Conservation (phyloP, 30 jellyfish, hydroid and myxozoan species). For the Morbakka virulenta region DNA sequence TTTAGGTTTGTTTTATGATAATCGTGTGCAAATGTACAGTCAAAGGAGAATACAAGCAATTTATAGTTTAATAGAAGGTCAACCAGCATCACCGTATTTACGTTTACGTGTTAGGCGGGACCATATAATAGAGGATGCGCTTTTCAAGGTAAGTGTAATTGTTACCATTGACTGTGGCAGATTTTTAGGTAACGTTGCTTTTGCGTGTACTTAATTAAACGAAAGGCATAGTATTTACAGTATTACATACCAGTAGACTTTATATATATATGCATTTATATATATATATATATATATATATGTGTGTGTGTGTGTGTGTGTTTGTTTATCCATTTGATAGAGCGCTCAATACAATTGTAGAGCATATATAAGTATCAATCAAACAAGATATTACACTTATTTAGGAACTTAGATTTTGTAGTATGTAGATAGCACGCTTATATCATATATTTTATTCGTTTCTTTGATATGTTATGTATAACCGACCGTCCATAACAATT, state of each 20-base stretch:
- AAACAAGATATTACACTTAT: too few relatives aligned
- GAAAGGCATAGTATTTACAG: neutral
- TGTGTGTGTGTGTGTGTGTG: too few relatives aligned
- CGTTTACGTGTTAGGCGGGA: slow-evolving; percentile 71
- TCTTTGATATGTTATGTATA: too few relatives aligned
- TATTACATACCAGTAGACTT: neutral
- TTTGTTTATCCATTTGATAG: too few relatives aligned
- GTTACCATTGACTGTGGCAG: neutral
- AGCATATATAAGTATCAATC: too few relatives aligned
- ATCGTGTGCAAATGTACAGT: slow-evolving; percentile 82
- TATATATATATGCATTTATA: too few relatives aligned
- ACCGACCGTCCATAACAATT: too few relatives aligned
- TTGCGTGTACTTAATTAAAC: neutral
- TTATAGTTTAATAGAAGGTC: slow-evolving; percentile 53
- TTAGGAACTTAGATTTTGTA: too few relatives aligned
- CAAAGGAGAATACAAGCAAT: slow-evolving; percentile 64
- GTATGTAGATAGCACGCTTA: too few relatives aligned
- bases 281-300: too few relatives aligned
- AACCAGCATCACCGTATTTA: slow-evolving; percentile 62
- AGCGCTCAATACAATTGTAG: too few relatives aligned
- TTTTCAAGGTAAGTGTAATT: slow-evolving; percentile 66
- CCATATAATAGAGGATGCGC: slow-evolving; percentile 82
- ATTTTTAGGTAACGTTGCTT: neutral
- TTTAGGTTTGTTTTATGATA: slow-evolving; percentile 79
- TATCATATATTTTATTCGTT: too few relatives aligned